These are phyloP conservation scores for Dunckerocampus dactyliophorus DNA, from an alignment of 2,113 vertebrate genomes.

Conservation along the genomic window DNA sequence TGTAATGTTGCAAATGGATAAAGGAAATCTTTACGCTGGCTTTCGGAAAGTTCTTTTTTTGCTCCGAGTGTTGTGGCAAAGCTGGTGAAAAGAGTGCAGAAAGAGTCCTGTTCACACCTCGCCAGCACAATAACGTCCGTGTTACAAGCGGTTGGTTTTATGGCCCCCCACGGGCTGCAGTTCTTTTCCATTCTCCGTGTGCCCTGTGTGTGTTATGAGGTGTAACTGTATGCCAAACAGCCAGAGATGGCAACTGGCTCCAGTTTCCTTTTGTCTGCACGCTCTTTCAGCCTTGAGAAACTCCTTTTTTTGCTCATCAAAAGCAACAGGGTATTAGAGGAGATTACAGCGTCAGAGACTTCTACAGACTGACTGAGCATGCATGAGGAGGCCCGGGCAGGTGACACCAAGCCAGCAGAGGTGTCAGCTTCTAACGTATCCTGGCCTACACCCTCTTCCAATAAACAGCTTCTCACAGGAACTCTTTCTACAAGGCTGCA, in stretches of 20 bases:
- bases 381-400: not conserved
- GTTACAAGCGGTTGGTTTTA: too few relatives aligned
- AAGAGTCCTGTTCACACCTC: too few relatives aligned
- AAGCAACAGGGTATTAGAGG: slow-evolving; percentile 40
- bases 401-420: slow-evolving; percentile 27
- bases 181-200: too few relatives aligned
- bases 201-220: not conserved
- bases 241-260: slow-evolving; percentile 56
- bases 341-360: slow-evolving; percentile 39
- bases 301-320: slow-evolving; percentile 31
- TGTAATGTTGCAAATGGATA: not conserved
- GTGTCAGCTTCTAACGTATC: slow-evolving; percentile 39
- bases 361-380: slow-evolving; percentile 36
- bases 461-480: slow-evolving; percentile 52
- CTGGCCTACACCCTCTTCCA: slow-evolving; percentile 17
- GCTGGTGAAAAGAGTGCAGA: too few relatives aligned
- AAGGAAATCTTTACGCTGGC: too few relatives aligned
- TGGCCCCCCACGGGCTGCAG: too few relatives aligned
- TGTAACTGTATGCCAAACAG: slow-evolving; percentile 57
- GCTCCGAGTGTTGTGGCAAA: not conserved
- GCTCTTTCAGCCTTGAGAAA: slow-evolving; percentile 40
- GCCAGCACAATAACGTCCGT: too few relatives aligned
- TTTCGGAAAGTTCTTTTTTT: too few relatives aligned
- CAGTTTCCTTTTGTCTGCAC: slow-evolving; percentile 59
- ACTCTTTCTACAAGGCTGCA: slow-evolving; percentile 24